Base-by-base conservation (phyloP, 2,797 vertebrate genomes). In the Oryzias sinensis region DNA sequence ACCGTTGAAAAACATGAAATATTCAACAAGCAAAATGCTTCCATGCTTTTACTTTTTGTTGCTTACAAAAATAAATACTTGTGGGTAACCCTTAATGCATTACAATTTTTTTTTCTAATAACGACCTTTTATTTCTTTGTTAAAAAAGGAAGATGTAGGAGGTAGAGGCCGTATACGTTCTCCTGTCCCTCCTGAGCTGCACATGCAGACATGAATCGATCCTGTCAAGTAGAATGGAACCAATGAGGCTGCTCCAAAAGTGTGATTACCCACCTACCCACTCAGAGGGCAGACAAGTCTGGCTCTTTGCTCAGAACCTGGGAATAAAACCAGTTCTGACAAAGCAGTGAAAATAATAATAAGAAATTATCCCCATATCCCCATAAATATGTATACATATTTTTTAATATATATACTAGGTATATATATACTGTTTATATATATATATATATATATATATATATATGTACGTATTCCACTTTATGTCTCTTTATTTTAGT, bases 211-310 rank as follows among this genome's bases (percentile, higher is more conserved):
- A 43, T 74, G 65, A 60, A 68, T 70, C 18, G 4, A 68, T 62
- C 60, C 56, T 53, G 65, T 72, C 16, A 6, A 46, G 59, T 74
- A 69, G 74, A 76, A 70, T 62, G 54, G 56, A 70, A 51, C 29
- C 58, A 70, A 56, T 50, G 25, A 42, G 45, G 61, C 65, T 48
- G 41, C 48, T 65, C 24, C 45, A n/a, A 66, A 71, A 63, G 59
- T 71, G 64, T 57, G 62, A 78, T 72, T 56, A 52, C 56, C 67
- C 45, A 64, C 76, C 62, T 55, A 60, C 40, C 14, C 56, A 49
- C 9, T 37, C 33, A 11, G 9, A 9, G 33, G 33, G 5, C 53
- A 48, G 40, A 15, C 15, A 5, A 29, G 53, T 16, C 44, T 24
- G 24, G 15, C 24, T 50, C 42, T 24, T 49, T 29, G 22, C 53